Evolutionary conservation across 2,888 invertebrate species (phyloP).

Genomic region (Drosophila flavopinicola): DNA sequence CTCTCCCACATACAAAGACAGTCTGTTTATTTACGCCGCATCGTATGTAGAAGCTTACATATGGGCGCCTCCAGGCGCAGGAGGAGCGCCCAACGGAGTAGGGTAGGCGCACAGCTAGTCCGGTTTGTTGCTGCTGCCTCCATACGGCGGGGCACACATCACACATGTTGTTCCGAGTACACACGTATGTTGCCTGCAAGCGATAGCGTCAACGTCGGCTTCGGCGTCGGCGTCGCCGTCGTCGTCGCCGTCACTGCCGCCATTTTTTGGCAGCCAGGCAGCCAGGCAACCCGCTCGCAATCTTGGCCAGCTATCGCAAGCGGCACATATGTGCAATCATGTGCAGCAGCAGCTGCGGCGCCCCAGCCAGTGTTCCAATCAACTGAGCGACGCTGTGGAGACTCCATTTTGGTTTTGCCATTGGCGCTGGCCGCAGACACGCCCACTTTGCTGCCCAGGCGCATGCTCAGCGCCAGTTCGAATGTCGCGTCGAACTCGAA

Average conservation of each 20-base stretch:
- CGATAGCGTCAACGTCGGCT: conserved; percentile 78
- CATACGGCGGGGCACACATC: conserved; percentile 85
- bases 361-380: conserved; percentile 59
- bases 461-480: conserved; percentile 60
- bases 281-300: conserved; percentile 36
- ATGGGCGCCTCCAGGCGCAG: conserved; percentile 79
- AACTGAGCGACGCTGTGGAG: conserved; percentile 55
- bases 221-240: conserved; percentile 35
- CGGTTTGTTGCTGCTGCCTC: conserved; percentile 67
- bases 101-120: conserved; percentile 18
- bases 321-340: conserved; percentile 82
- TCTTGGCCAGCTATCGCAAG: conserved; percentile 75
- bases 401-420: conserved; percentile 84
- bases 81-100: neutral
- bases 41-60: conserved; percentile 84
- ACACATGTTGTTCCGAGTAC: conserved; percentile 84
- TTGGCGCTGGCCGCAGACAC: conserved; percentile 75
- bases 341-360: conserved; percentile 41
- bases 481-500: conserved; percentile 53
- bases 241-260: conserved; percentile 14
- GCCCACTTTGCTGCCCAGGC: conserved; percentile 46
- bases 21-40: conserved; percentile 84
- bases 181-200: conserved; percentile 84
- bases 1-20: conserved; percentile 72
- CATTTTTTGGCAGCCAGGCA: conserved; percentile 32